phyloP scores from a whole-genome alignment of 2,113 vertebrate species.

The Hemichromis elongatus region DNA sequence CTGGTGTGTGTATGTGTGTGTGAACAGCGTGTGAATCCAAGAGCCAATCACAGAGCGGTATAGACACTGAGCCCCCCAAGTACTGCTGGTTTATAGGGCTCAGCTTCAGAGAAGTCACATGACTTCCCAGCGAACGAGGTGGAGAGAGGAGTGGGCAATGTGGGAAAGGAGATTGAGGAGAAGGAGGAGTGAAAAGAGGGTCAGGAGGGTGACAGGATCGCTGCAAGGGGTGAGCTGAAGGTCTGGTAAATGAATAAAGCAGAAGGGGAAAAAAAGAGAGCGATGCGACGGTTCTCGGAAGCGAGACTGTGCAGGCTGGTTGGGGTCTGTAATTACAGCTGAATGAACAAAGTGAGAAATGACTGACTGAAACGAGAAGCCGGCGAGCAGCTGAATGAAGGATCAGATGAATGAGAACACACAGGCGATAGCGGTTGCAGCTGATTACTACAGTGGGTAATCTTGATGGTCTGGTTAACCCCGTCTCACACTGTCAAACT shows the following conservation, averaged over 20 bases:
- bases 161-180: constrained; percentile 33
- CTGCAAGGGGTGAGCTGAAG: constrained; percentile 40
- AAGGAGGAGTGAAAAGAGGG: constrained; percentile 40
- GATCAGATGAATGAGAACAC: constrained; percentile 27
- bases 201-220: constrained; percentile 42
- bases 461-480: constrained; percentile 39
- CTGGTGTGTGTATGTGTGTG: constrained; percentile 16
- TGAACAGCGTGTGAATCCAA: constrained; percentile 12
- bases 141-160: constrained; percentile 27
- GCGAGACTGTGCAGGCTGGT: constrained; percentile 7
- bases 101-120: constrained; percentile 79
- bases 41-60: constrained; percentile 54
- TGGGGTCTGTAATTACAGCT: constrained; percentile 37
- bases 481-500: not conserved
- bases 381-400: constrained; percentile 18
- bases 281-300: constrained; percentile 21
- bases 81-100: constrained; percentile 76
- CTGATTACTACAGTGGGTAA: constrained; percentile 8
- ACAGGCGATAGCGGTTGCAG: constrained; percentile 1
- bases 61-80: constrained; percentile 64
- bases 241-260: constrained; percentile 38
- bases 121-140: constrained; percentile 71
- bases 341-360: constrained; percentile 46
- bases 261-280: not conserved
- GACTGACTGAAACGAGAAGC: constrained; percentile 13